Conservation (phyloP, 2,797 vertebrate species). For the Avahi laniger region DNA sequence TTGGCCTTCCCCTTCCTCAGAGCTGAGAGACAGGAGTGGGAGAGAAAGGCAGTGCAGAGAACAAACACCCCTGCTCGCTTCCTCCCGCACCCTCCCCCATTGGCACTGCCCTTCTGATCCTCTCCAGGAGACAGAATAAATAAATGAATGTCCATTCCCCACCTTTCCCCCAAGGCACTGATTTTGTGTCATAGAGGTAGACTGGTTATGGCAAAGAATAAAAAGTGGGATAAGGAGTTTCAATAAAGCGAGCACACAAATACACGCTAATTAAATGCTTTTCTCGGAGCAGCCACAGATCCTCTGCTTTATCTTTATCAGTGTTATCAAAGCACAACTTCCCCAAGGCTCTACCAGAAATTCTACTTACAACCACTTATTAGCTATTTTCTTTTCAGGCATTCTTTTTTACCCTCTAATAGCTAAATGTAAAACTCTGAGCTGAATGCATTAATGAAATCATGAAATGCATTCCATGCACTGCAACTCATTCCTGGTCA, state of each 20-base stretch:
- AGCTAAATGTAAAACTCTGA: background rate
- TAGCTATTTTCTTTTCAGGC: background rate
- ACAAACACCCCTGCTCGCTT: background rate
- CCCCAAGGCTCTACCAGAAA: background rate
- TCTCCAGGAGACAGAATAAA: background rate
- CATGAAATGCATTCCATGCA: background rate
- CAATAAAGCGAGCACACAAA: background rate
- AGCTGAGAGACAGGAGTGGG: background rate
- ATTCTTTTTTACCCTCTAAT: background rate
- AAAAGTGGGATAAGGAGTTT: background rate
- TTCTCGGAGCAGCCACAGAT: background rate
- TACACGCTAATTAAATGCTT: background rate
- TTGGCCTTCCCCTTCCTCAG: background rate
- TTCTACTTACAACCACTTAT: background rate
- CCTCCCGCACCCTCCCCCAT: background rate
- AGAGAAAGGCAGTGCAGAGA: background rate
- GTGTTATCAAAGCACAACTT: conserved; percentile 12
- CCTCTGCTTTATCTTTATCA: background rate
- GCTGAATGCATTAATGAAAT: background rate
- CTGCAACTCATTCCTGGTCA: background rate
- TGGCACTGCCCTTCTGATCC: background rate
- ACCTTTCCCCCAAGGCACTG: background rate
- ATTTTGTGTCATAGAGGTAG: background rate
- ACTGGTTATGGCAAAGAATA: background rate
- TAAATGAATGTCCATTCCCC: background rate